Evolutionary conservation across 2,113 vertebrate genomes (phyloP).

Genomic region (Etheostoma cragini): DNA sequence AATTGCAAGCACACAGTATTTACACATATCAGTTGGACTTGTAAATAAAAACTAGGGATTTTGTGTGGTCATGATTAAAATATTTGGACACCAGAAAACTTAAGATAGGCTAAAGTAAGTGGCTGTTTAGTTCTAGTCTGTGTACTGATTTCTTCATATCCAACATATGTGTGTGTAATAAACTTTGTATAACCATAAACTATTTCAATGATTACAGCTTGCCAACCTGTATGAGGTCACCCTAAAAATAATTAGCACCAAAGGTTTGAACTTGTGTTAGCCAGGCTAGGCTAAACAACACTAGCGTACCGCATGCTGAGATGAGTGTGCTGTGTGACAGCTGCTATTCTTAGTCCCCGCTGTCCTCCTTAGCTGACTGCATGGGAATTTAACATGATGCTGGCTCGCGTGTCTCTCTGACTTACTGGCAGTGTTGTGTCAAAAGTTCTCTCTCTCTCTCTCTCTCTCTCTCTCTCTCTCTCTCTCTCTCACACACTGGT

Average conservation of each 20-base stretch:
- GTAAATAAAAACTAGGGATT: background rate
- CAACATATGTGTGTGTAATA: background rate
- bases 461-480: no score
- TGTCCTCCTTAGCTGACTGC: constrained; percentile 31
- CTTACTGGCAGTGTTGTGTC: constrained; percentile 16
- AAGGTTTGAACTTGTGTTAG: background rate
- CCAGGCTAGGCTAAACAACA: background rate
- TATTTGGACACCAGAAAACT: background rate
- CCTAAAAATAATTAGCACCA: background rate
- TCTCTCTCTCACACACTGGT: no score
- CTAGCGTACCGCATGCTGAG: background rate
- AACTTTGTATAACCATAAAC: background rate
- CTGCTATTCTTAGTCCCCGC: constrained; percentile 45
- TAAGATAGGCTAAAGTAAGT: background rate
- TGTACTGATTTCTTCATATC: no score
- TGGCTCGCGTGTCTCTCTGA: constrained; percentile 30
- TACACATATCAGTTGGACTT: background rate
- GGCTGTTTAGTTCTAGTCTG: background rate
- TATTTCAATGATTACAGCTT: background rate
- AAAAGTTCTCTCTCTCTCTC: no score
- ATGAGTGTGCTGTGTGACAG: constrained; percentile 14
- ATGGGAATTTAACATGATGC: constrained; percentile 36
- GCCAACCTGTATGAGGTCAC: background rate
- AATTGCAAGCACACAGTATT: background rate
- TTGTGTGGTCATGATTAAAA: background rate